Conservation (phyloP, 2,888 invertebrate genomes). For the Invenusta paracnida region DNA sequence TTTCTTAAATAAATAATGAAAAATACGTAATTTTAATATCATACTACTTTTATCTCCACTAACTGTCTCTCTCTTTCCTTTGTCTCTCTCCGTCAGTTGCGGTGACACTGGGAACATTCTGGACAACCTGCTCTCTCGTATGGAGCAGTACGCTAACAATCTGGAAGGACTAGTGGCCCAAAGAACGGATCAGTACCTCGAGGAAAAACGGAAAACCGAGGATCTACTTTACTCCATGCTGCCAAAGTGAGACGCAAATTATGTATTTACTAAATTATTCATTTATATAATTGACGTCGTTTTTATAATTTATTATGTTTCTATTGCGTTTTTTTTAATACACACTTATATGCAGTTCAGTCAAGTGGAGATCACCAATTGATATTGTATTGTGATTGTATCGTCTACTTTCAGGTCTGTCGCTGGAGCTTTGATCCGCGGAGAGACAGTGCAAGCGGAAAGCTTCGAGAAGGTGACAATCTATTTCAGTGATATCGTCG, state of each 20-base stretch:
- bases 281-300: not conserved
- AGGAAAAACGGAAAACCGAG: slow-evolving; percentile 96
- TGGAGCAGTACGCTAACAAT: slow-evolving; percentile 99
- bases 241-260: slow-evolving; percentile 69
- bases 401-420: slow-evolving; percentile 54
- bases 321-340: too few relatives aligned
- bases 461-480: slow-evolving; percentile 81
- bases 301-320: not conserved
- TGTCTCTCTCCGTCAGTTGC: slow-evolving; percentile 65
- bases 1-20: too few relatives aligned
- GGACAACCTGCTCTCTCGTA: slow-evolving; percentile 85
- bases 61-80: too few relatives aligned
- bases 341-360: too few relatives aligned
- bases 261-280: too few relatives aligned
- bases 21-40: too few relatives aligned
- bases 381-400: too few relatives aligned
- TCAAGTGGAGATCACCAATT: too few relatives aligned
- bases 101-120: slow-evolving; percentile 82
- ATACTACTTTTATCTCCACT: too few relatives aligned
- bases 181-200: slow-evolving; percentile 89
- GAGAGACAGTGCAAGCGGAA: slow-evolving; percentile 83
- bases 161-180: slow-evolving; percentile 91
- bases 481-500: slow-evolving; percentile 94
- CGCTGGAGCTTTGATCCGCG: slow-evolving; percentile 74
- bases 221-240: slow-evolving; percentile 89